Percentiles rank a stretch among this genome's conserved stretches.
Evolutionary conservation across 2,797 vertebrate species (phyloP).

Genomic region (Microctenopoma stevenorrisi): DNA sequence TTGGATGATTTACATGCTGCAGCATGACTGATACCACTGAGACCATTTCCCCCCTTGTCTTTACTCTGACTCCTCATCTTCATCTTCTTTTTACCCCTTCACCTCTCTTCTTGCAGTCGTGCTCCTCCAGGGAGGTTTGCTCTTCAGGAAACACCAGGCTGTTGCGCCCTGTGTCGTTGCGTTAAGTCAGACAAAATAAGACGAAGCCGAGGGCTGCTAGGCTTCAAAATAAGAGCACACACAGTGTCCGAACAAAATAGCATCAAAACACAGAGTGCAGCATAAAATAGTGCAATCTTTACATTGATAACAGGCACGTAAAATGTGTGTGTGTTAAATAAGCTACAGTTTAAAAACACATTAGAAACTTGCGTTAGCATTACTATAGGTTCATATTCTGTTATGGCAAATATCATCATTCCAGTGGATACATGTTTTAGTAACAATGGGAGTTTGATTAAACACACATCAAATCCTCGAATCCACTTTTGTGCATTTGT

Average conservation of each 20-base stretch:
- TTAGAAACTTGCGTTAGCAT: too few relatives aligned
- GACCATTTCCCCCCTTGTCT: not conserved
- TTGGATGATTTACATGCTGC: not conserved
- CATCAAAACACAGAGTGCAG: rapidly evolving
- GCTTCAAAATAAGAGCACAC: constrained; percentile 56
- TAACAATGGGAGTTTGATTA: too few relatives aligned
- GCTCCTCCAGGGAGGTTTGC: constrained; percentile 39
- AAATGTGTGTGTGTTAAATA: not conserved
- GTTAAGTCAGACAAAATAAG: constrained; percentile 20
- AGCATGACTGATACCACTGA: not conserved
- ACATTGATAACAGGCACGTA: too few relatives aligned
- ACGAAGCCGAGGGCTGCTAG: rapidly evolving
- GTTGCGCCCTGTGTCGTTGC: constrained; percentile 50
- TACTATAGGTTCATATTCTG: too few relatives aligned
- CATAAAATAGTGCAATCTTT: not conserved
- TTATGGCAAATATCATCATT: too few relatives aligned
- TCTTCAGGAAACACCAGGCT: constrained; percentile 62
- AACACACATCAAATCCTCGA: not conserved
- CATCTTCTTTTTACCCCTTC: not conserved
- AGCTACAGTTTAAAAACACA: not conserved
- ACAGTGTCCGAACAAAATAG: not conserved
- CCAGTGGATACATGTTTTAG: too few relatives aligned
- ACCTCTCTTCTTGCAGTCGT: not conserved
- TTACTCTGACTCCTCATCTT: too few relatives aligned
- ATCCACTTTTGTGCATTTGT: rapidly evolving